These are phyloP conservation scores for Halcyon leucocephala DNA, from an alignment of 2,797 vertebrate genomes.

Conservation along the genomic window DNA sequence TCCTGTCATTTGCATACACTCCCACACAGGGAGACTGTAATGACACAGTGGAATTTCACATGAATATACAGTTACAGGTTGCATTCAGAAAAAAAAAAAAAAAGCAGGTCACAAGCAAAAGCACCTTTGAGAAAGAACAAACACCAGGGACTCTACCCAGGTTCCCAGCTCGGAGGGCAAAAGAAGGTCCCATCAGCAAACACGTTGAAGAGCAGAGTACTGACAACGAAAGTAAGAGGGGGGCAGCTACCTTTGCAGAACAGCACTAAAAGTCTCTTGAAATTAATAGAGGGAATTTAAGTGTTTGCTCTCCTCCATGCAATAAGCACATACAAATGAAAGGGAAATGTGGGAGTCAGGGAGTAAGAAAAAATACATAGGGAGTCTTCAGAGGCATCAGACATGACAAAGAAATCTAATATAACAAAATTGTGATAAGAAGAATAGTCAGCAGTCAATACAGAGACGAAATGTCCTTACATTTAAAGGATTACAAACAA, in stretches of 20 bases:
- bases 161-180: not conserved
- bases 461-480: not conserved
- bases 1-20: slow-evolving; percentile 7
- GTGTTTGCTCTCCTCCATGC: not conserved
- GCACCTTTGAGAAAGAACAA: not conserved
- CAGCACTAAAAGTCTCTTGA: not conserved
- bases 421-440: not conserved
- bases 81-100: not conserved
- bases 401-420: not conserved
- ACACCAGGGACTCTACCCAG: not conserved
- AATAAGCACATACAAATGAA: not conserved
- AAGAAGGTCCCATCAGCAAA: not conserved
- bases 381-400: not conserved
- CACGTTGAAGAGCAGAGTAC: not conserved
- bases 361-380: not conserved
- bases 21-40: not conserved
- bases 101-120: slow-evolving; percentile 10
- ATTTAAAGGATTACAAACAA: not conserved
- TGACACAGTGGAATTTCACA: not conserved
- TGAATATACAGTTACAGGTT: slow-evolving; percentile 39
- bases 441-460: not conserved
- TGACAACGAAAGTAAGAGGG: not conserved
- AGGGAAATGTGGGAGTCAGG: not conserved
- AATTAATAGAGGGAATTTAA: not conserved
- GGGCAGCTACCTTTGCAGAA: not conserved